Conservation (phyloP, 2,888 invertebrate genomes). For the Gastracanthus pulcherrimus region DNA sequence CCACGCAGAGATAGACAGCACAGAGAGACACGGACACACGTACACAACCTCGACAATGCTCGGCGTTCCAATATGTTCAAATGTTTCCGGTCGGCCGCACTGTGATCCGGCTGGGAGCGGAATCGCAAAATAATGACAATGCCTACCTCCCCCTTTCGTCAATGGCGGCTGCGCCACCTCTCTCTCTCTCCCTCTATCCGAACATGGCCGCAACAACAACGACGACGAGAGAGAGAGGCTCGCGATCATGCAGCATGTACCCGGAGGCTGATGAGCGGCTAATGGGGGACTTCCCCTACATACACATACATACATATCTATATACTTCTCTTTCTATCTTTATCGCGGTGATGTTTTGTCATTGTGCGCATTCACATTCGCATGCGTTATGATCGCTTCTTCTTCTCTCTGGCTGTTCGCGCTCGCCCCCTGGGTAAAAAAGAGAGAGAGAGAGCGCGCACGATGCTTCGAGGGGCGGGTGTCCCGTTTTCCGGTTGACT, state of each 20-base stretch:
- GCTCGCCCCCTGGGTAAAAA: constrained; percentile 28
- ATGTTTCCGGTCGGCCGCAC: constrained; percentile 72
- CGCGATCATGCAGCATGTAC: constrained; percentile 60
- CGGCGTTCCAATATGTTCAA: constrained; percentile 72
- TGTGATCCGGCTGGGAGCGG: constrained; percentile 69
- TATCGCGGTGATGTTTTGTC: constrained; percentile 67
- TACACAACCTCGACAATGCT: constrained; percentile 58
- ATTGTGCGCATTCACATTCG: constrained; percentile 65
- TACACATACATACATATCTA: background rate
- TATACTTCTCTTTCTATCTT: constrained; percentile 9
- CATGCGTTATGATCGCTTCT: constrained; percentile 68
- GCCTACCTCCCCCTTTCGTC: constrained; percentile 59
- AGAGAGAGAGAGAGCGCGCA: constrained; percentile 59
- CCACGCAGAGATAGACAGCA: constrained; percentile 30
- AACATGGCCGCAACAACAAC: constrained; percentile 67
- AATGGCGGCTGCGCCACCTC: constrained; percentile 64
- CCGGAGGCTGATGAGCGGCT: constrained; percentile 74
- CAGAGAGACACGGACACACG: no score
- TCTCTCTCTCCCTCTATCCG: constrained; percentile 40
- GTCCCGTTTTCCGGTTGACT: constrained; percentile 77
- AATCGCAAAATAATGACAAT: constrained; percentile 76
- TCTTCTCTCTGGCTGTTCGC: constrained; percentile 18
- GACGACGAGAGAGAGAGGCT: constrained; percentile 64
- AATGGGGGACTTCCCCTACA: constrained; percentile 70
- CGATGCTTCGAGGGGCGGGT: constrained; percentile 67